Evolutionary conservation across 2,797 vertebrate species (phyloP).

Genomic region (Spondyliosoma cantharus): DNA sequence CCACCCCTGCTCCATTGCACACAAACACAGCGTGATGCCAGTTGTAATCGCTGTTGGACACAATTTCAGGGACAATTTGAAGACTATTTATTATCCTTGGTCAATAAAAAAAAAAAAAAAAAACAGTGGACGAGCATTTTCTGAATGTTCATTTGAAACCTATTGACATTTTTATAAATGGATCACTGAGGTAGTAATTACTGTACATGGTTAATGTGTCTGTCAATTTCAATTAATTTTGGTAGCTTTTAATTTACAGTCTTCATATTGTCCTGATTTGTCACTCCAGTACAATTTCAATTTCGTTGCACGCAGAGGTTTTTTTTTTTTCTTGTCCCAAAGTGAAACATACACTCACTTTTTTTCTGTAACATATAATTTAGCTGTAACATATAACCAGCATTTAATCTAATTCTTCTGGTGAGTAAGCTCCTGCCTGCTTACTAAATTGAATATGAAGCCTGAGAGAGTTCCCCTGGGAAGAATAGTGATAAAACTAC

Average conservation of each 20-base stretch:
- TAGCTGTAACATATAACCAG: constrained; percentile 28
- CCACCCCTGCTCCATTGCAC: constrained; percentile 76
- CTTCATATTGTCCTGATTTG: not conserved
- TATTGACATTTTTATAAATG: constrained; percentile 79
- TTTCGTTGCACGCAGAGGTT: not conserved
- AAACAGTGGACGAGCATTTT: constrained; percentile 71
- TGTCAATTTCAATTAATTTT: constrained; percentile 29
- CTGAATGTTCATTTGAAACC: constrained; percentile 82
- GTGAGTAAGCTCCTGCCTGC: constrained; percentile 52
- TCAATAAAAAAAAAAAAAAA: constrained; percentile 88
- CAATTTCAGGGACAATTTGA: constrained; percentile 99
- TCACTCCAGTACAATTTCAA: not conserved
- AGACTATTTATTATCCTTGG: constrained; percentile 98
- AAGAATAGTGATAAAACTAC: constrained; percentile 72
- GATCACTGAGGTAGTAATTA: constrained; percentile 63
- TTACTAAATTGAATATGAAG: constrained; percentile 75
- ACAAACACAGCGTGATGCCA: constrained; percentile 94
- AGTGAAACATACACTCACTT: not conserved
- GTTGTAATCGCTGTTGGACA: constrained; percentile 99
- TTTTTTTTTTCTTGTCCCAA: not conserved
- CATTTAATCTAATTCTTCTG: constrained; percentile 47
- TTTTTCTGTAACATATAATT: constrained; percentile 1
- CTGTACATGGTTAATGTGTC: constrained; percentile 28
- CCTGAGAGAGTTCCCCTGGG: constrained; percentile 62
- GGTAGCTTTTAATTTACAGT: constrained; percentile 11